Conservation (phyloP, 92 coral and sea anemone genomes). For the Porites rus region DNA sequence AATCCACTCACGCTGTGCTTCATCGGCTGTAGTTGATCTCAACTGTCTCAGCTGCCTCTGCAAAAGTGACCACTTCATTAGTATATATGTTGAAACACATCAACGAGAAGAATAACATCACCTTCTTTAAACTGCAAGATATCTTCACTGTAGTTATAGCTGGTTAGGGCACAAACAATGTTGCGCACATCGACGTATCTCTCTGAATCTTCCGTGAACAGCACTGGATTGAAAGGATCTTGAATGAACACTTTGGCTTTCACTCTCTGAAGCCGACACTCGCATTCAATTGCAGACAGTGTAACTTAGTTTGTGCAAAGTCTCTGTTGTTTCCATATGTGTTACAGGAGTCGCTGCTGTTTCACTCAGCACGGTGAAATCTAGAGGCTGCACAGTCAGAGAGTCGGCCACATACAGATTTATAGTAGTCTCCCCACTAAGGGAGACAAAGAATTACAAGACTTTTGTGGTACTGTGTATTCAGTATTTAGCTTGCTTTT, state of each 20-base stretch:
- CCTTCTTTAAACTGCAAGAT: not conserved
- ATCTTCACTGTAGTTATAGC: not conserved
- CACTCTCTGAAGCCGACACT: not conserved
- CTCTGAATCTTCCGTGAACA: not conserved
- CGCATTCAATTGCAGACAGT: conserved; percentile 3
- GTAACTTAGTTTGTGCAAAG: not conserved
- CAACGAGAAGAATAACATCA: not conserved
- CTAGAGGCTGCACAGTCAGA: not conserved
- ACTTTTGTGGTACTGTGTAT: too few species aligned
- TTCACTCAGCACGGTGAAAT: not conserved
- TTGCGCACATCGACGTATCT: not conserved
- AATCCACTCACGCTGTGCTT: too few species aligned
- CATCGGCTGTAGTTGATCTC: too few species aligned
- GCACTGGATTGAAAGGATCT: conserved; percentile 7
- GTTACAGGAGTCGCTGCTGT: not conserved
- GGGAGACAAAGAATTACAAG: too few species aligned
- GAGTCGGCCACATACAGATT: not conserved
- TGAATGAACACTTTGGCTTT: not conserved
- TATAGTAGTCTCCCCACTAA: too few species aligned
- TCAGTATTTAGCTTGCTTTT: too few species aligned
- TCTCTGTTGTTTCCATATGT: not conserved
- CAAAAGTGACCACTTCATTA: not conserved
- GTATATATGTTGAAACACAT: not conserved
- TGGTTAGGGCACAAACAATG: not conserved
- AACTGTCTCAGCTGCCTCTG: not conserved